Base-by-base conservation (phyloP, 2,888 invertebrate genomes). In the Leptinotarsa rubiginosa region DNA sequence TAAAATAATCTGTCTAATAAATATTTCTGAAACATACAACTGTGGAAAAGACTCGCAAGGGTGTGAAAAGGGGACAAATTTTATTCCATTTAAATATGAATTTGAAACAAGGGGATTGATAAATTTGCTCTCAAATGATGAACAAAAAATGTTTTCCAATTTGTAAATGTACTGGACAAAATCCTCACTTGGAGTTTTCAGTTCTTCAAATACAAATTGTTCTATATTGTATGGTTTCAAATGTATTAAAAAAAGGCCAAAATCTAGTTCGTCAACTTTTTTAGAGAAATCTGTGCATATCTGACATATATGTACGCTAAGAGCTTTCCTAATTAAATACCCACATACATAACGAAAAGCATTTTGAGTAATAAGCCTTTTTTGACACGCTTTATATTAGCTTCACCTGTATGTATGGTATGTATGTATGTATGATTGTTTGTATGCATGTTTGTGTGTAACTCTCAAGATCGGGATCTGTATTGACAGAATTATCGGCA, bases 11-110 rank as follows among this genome's bases (percentile, higher is more conserved):
- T 50, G 47, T 68, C 69, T 52, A 47, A 69, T 65, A 69, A 69
- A 73, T 56, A 73, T 47, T 73, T 69, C 54, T n/a, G 65, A 22
- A 22, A 73, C 56, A 73, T 65, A 73, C 54, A 54, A 18, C 52
- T 20, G n/a, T 47, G 65, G 73, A 65, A 69, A 73, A 49, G 13
- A 22, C 15, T 47, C 2, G 49, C n/a, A 16, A 49, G 25, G 15
- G 1, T 25, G 41, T 68, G 54, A 22, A 59, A 62, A 68, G 16
- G 67, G 22, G 31, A 18, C 25, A 49, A 62, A 25, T 69, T 69
- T 69, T 3, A 56, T 56, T 67, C 52, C 20, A 67, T 67, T 67
- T 22, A 67, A 50, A 67, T 49, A 67, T 67, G 50, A 52, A 67
- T 67, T 49, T 25, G 25, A 68, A 25, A 68, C 54, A 31, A n/a